These are phyloP conservation scores for Chromis chromis DNA, from an alignment of 2,797 vertebrate genomes.

Conservation along the genomic window DNA sequence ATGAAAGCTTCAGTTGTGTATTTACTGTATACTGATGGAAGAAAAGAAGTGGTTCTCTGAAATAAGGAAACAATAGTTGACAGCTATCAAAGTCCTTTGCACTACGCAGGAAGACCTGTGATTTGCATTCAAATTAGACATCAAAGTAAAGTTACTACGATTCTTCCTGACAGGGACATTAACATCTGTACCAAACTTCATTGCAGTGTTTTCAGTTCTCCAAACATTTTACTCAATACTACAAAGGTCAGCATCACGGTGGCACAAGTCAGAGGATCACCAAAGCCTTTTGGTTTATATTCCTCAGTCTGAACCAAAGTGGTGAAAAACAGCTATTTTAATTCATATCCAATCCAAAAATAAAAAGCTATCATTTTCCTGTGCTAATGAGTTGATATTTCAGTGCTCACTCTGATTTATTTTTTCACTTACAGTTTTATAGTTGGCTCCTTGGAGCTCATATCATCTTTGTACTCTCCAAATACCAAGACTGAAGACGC, in stretches of 20 bases:
- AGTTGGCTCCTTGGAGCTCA: constrained; percentile 23
- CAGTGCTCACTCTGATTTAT: constrained; percentile 10
- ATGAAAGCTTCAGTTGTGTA: constrained; percentile 58
- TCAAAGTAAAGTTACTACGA: background rate
- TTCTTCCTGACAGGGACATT: constrained; percentile 2
- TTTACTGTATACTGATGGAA: constrained; percentile 58
- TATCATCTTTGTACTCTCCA: constrained; percentile 25
- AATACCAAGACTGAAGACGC: constrained; percentile 19
- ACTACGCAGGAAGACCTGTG: constrained; percentile 6
- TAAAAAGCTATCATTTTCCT: background rate
- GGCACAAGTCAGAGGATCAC: background rate
- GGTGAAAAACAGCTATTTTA: background rate
- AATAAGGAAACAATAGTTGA: constrained; percentile 27
- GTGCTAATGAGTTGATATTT: constrained; percentile 7
- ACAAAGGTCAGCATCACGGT: background rate
- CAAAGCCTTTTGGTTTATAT: background rate
- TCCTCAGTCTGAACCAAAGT: background rate
- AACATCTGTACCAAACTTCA: background rate
- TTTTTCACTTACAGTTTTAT: constrained; percentile 14
- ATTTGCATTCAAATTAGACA: constrained; percentile 15
- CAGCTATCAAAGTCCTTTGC: constrained; percentile 5
- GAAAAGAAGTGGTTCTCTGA: background rate
- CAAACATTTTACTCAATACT: background rate
- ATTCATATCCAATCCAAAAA: background rate
- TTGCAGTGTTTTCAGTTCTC: background rate